Base-by-base conservation (phyloP, 64 coral and sea anemone species). In the Montipora efflorescens region DNA sequence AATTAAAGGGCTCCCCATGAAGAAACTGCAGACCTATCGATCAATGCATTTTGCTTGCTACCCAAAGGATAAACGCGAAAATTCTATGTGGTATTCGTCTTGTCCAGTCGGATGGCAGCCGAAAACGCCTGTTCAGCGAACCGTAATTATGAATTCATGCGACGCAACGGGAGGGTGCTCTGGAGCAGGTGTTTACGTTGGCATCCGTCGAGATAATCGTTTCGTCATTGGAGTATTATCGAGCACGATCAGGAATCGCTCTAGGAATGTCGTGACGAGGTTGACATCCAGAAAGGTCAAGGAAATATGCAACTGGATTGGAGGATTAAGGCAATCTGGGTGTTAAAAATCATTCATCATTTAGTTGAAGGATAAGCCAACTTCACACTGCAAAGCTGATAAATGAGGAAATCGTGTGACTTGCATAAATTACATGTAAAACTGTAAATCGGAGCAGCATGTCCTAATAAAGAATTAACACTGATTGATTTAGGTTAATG, bases 291-390 rank as follows among this genome's bases (percentile, higher is more conserved):
- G 51, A 46, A 86, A 86, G 47, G 44, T 86, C 4, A 86, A 51
- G 49, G 82, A 86, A 86, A 86, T 86, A 71, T 86, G 82, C n/a
- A 4, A 64, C 16, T 86, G 82, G 82, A 86, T 86, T 71, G 82
- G 82, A 86, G 7, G 82, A 66, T 48, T 69, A 47, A n/a, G 1
- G 47, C 19, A 49, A 86, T 86, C 82, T n/a, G 82, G 82, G 9
- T 86, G 82, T 21, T 15, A 15, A 5, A n/a, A 71, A 19, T 21
- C 68, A 5, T 23, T 4, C 19, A 23, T 8, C 62, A 67, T 67
- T 67, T 14, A 67, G 16, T 55, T 36, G 36, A 36, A 0, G 36
- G 36, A 36, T 36, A 36, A 36, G 36, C 36, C 36, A 36, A 36
- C 36, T 36, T 36, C 36, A 36, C 1, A 36, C 36, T 36, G 53